These are phyloP conservation scores for Ammospiza maritima DNA, from an alignment of 2,797 vertebrate species.

Conservation along the genomic window DNA sequence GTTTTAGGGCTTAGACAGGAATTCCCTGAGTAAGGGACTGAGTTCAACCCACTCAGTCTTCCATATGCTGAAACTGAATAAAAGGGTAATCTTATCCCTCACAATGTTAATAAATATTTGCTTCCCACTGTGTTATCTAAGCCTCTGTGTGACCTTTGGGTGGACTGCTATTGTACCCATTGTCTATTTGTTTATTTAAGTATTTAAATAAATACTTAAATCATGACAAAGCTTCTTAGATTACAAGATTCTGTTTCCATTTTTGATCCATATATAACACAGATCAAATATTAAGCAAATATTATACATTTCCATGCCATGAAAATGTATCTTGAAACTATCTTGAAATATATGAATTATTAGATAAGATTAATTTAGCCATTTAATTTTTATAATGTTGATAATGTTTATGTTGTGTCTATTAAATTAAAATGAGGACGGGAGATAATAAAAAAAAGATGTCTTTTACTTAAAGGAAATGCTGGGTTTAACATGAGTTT, in stretches of 20 bases:
- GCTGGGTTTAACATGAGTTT: background rate
- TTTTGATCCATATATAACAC: background rate
- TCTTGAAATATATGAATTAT: background rate
- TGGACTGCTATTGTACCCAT: background rate
- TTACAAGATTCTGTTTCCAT: background rate
- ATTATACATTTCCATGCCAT: background rate
- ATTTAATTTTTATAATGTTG: background rate
- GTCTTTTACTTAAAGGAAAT: background rate
- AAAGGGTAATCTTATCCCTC: background rate
- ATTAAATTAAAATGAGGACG: background rate
- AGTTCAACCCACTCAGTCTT: background rate
- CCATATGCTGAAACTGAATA: background rate
- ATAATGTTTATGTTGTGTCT: background rate
- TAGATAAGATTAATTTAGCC: background rate
- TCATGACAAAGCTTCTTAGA: background rate
- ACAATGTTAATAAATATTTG: background rate
- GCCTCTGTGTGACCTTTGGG: background rate
- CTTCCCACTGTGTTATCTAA: background rate
- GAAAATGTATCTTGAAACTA: background rate
- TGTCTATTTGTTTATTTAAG: background rate
- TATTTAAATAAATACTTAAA: background rate
- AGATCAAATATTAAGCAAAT: background rate
- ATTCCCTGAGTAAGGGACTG: background rate
- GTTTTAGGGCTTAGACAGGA: background rate
- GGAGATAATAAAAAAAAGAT: fast-evolving